phyloP scores from a whole-genome alignment of 2,888 invertebrate genomes.

The Diachrysia chrysitis region DNA sequence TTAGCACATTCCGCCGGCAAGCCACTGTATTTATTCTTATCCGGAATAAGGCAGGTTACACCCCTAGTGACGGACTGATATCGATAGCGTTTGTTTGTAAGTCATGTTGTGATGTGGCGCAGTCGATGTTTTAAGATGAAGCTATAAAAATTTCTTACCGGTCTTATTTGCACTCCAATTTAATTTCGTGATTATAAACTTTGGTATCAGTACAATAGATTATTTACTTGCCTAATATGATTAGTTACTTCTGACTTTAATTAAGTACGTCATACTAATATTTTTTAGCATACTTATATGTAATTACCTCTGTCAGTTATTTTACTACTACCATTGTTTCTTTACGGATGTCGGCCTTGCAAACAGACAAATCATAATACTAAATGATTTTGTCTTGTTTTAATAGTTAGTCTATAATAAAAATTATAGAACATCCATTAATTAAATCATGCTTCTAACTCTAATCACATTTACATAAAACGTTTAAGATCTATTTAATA shows the following conservation, averaged over 20 bases:
- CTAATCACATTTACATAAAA: background rate
- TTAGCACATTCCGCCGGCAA: constrained; percentile 87
- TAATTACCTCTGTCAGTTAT: no score
- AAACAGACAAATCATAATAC: no score
- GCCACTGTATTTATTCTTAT: constrained; percentile 88
- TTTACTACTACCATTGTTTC: no score
- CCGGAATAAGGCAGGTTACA: constrained; percentile 88
- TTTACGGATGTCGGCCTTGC: no score
- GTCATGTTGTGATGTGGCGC: constrained; percentile 21
- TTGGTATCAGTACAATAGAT: no score
- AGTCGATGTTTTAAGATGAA: constrained; percentile 47
- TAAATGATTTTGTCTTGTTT: no score
- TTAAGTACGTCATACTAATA: no score
- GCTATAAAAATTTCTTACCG: background rate
- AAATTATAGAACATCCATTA: no score
- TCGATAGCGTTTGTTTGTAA: constrained; percentile 57
- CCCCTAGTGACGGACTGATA: constrained; percentile 80
- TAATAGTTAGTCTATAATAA: no score
- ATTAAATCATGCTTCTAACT: background rate
- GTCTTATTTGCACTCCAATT: background rate
- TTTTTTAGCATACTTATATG: no score
- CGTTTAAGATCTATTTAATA: background rate
- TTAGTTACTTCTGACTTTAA: no score
- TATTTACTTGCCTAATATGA: no score
- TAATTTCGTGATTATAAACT: background rate